phyloP scores from a whole-genome alignment of 2,888 invertebrate genomes.

The Tinea pellionella region DNA sequence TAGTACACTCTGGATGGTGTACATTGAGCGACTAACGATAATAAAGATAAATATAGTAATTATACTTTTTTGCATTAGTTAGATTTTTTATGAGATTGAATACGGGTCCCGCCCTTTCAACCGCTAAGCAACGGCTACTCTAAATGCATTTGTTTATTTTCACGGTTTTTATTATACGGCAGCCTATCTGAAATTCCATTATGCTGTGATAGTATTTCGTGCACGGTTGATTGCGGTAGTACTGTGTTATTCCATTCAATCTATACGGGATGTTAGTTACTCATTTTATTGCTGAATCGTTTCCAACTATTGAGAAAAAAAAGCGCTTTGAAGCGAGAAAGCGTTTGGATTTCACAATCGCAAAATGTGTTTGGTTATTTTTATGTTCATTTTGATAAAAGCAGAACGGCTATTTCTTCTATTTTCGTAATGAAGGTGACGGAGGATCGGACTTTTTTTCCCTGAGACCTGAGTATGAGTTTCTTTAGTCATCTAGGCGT shows the following conservation, averaged over 20 bases:
- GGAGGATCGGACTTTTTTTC: neutral
- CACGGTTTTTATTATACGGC: too few relatives aligned
- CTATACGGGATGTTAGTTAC: neutral
- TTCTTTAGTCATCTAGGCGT: too few relatives aligned
- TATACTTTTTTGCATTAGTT: too few relatives aligned
- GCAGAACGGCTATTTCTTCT: neutral
- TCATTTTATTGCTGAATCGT: neutral
- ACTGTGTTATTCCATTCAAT: neutral
- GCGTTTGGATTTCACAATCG: neutral
- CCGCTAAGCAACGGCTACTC: too few relatives aligned
- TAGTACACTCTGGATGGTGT: too few relatives aligned
- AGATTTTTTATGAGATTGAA: too few relatives aligned
- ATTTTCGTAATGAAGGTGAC: conserved; percentile 1
- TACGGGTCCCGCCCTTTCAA: too few relatives aligned
- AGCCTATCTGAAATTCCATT: neutral
- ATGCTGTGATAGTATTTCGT: neutral
- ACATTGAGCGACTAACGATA: too few relatives aligned
- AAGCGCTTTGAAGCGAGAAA: neutral
- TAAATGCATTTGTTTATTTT: too few relatives aligned
- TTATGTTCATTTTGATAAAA: neutral
- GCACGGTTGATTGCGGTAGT: neutral
- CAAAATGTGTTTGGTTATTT: neutral
- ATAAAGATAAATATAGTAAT: too few relatives aligned
- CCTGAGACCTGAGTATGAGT: too few relatives aligned
- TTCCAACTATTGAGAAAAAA: neutral